Conservation (phyloP, 1,140 invertebrate species). For the Papilio aristodemus region DNA sequence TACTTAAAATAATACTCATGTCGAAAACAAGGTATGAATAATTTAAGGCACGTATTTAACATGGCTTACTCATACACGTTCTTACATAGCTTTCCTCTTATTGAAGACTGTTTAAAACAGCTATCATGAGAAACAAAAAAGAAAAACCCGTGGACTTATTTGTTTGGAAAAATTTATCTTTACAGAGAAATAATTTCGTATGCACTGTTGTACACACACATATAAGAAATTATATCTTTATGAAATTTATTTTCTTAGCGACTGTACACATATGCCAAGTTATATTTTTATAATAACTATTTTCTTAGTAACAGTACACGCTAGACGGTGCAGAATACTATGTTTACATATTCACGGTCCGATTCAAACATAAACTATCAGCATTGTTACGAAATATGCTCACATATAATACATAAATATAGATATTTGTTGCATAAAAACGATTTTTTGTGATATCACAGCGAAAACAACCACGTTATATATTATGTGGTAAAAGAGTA, state of each 20-base stretch:
- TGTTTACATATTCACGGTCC: constrained; percentile 11
- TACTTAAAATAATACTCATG: background rate
- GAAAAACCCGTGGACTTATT: background rate
- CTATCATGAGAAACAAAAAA: background rate
- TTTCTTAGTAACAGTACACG: background rate
- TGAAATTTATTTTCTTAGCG: background rate
- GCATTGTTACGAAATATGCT: background rate
- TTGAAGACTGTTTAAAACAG: background rate
- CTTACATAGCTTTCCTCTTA: constrained; percentile 1
- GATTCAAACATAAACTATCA: constrained; percentile 1
- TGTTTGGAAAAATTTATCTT: background rate
- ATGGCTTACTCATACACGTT: background rate
- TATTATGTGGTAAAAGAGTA: no score
- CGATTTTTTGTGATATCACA: no score
- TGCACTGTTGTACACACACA: no score
- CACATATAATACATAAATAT: no score
- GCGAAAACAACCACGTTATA: no score
- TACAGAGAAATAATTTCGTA: background rate
- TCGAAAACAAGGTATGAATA: constrained; percentile 7
- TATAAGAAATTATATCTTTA: background rate
- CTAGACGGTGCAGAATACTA: background rate
- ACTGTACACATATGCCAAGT: background rate
- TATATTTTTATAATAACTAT: background rate
- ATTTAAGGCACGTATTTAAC: background rate
- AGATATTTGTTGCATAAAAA: no score